A percentile compares a stretch with the other conserved stretches of the same genome.
These are phyloP conservation scores for Melanocharis versteri DNA, from an alignment of 2,113 vertebrate species.

Conservation along the genomic window DNA sequence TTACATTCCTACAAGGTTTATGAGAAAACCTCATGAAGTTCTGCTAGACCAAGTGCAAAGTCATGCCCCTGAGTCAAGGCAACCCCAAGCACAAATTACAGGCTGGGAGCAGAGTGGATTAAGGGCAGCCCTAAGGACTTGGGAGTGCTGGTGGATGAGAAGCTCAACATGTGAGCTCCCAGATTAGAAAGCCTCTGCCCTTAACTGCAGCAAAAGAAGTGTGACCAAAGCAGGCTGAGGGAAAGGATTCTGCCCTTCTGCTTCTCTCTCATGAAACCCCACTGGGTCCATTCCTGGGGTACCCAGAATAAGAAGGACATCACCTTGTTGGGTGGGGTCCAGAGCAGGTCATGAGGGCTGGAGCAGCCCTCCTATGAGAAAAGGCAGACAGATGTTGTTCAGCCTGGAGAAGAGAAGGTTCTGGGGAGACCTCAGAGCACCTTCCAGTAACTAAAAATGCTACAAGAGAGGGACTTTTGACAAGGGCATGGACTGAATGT, in stretches of 20 bases:
- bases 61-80: no score
- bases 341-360: no score
- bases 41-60: background rate
- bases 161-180: background rate
- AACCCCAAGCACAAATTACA: background rate
- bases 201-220: background rate
- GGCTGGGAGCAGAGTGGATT: background rate
- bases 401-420: background rate
- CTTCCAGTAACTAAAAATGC: background rate
- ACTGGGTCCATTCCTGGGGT: background rate
- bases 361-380: background rate
- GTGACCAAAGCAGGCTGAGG: background rate
- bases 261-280: background rate
- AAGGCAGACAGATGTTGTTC: no score
- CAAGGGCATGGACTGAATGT: background rate
- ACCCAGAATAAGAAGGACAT: background rate
- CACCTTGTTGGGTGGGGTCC: accelerated
- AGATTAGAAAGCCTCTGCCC: background rate
- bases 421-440: background rate
- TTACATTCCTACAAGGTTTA: background rate
- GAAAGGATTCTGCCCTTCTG: background rate
- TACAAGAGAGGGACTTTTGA: background rate
- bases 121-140: background rate
- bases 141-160: background rate
- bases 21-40: background rate